Base-by-base conservation (phyloP, 2,888 invertebrate genomes). In the Halictus quadricinctus region DNA sequence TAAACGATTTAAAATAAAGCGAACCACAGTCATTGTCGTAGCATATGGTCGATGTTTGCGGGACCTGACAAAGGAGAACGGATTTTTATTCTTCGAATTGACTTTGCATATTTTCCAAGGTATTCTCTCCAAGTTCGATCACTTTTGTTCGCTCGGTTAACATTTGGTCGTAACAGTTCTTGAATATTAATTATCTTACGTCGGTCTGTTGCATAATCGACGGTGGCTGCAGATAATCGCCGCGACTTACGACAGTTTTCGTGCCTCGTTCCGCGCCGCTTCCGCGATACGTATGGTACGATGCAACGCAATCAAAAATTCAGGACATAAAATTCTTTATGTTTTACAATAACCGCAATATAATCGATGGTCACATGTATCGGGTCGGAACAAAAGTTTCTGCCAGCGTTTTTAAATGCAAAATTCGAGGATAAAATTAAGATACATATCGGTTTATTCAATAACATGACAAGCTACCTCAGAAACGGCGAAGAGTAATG, bases 181-280 rank as follows among this genome's bases (percentile, higher is more conserved):
- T 48, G 72, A 72, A 54, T 18, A 13, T 72, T 79, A 58, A 8
- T 46, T 41, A 41, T n/a, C 43, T 46, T 50, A 36, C 15, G 46
- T 43, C 25, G 72, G n/a, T 46, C 43, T 10, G 13, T 84, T 83
- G 72, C 79, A 79, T 83, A 83, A 84, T 79, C 75, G 64, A 41
- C 48, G 41, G 15, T n/a, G 21, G 46, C 25, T 50, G 76, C 1
- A 46, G 48, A 77, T 78, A 83, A 84, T 76, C 70, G 69, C 41
- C 29, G 73, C 29, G 74, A 74, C 70, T 74, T 83, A 83, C 60
- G 50, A 58, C 72, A 81, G 70, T 83, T 83, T 83, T 77, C 74
- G 60, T 72, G 77, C 75, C 46, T 78, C 43, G 36, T 70, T 70
- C 74, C 60, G 70, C 70, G n/a, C 54, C 36, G 41, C 70, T 60